phyloP scores from a whole-genome alignment of 2,888 invertebrate species.

The Odontocolon sp. region DNA sequence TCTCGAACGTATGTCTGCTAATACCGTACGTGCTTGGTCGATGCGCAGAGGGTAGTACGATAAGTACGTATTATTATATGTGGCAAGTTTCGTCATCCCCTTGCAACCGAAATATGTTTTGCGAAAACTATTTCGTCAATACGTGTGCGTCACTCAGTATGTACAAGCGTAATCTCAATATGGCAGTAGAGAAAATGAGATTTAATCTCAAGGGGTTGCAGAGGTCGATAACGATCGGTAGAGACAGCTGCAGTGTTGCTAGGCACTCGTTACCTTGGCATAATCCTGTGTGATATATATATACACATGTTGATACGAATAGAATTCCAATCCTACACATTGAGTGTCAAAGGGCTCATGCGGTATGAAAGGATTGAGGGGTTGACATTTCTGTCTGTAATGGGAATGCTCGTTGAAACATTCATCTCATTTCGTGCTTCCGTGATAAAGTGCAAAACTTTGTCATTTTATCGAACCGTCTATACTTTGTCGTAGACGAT shows the following conservation, averaged over 20 bases:
- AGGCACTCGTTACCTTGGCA: conserved; percentile 1
- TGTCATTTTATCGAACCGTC: conserved; percentile 61
- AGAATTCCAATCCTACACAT: neutral
- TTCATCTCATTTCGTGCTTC: conserved; percentile 53
- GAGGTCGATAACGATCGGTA: conserved; percentile 5
- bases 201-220: conserved; percentile 22
- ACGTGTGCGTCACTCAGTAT: neutral
- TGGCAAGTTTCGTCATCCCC: neutral
- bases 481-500: conserved; percentile 26
- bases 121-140: conserved; percentile 18
- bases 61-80: conserved; percentile 14
- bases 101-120: conserved; percentile 2
- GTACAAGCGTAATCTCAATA: neutral
- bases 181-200: conserved; percentile 28
- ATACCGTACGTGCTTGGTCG: neutral
- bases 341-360: conserved; percentile 18
- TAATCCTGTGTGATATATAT: conserved; percentile 22
- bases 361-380: conserved; percentile 29
- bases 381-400: conserved; percentile 28
- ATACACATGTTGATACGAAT: conserved; percentile 13
- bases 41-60: neutral
- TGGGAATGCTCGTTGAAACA: conserved; percentile 35
- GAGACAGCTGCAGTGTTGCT: conserved; percentile 2
- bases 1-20: neutral
- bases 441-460: conserved; percentile 58